phyloP scores from a whole-genome alignment of 1,140 invertebrate species.

The Dufourea novaeangliae region DNA sequence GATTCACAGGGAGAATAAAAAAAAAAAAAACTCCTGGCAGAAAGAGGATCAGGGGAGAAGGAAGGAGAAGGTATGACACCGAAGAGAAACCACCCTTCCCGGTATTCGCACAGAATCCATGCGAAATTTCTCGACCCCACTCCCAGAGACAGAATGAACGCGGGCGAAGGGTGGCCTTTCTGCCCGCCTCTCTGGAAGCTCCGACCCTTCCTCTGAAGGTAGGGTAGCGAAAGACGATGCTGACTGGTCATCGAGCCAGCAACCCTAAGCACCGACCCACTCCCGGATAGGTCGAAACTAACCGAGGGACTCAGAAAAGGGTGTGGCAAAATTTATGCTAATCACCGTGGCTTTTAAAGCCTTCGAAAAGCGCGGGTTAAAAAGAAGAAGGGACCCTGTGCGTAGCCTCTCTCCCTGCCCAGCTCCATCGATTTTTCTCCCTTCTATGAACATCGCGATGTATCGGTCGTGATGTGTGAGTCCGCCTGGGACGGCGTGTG shows the following conservation, averaged over 20 bases:
- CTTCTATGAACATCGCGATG: constrained; percentile 49
- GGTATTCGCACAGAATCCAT: constrained; percentile 34
- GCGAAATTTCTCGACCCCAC: constrained; percentile 42
- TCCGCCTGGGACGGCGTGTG: background rate
- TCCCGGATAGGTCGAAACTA: constrained; percentile 45
- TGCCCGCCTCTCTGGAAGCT: constrained; percentile 45
- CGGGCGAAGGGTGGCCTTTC: constrained; percentile 43
- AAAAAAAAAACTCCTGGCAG: background rate
- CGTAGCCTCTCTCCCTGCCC: constrained; percentile 42
- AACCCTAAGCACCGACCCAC: constrained; percentile 25
- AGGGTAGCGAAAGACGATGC: constrained; percentile 55
- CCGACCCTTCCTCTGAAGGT: constrained; percentile 44
- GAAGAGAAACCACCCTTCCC: constrained; percentile 29
- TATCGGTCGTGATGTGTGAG: constrained; percentile 35
- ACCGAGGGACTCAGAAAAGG: constrained; percentile 54
- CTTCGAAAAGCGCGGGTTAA: constrained; percentile 50
- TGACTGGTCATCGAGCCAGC: constrained; percentile 54
- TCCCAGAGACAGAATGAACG: background rate
- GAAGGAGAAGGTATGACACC: constrained; percentile 8
- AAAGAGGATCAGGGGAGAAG: constrained; percentile 7
- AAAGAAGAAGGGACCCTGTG: constrained; percentile 68
- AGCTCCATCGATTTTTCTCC: constrained; percentile 79
- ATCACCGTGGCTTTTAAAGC: constrained; percentile 65
- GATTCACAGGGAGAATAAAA: background rate
- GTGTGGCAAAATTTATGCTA: constrained; percentile 74